These are phyloP conservation scores for Marasmarcha lunaedactyla DNA, from an alignment of 2,888 invertebrate species.

Conservation along the genomic window DNA sequence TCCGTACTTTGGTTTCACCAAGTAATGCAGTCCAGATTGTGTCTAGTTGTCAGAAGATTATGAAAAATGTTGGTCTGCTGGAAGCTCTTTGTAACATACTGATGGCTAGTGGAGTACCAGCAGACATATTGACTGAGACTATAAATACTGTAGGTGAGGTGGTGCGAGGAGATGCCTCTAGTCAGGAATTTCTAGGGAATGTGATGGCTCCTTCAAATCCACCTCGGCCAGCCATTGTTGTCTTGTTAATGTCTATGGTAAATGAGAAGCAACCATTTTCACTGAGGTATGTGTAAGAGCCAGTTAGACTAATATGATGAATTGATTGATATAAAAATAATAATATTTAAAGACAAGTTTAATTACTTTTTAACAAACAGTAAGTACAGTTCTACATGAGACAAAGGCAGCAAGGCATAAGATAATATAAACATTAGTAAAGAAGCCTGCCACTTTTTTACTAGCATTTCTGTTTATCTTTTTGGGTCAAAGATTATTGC, in stretches of 20 bases:
- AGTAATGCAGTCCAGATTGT: constrained; percentile 89
- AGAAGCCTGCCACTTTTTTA: too few species aligned
- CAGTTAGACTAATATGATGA: background rate
- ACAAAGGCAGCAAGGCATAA: too few species aligned
- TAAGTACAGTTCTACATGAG: too few species aligned
- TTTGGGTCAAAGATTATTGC: too few species aligned
- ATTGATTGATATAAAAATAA: constrained; percentile 1
- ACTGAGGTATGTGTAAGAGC: constrained; percentile 55
- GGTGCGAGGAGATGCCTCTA: constrained; percentile 88
- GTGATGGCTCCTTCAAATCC: constrained; percentile 94
- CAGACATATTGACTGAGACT: constrained; percentile 95
- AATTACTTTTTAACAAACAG: too few species aligned
- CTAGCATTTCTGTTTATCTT: too few species aligned
- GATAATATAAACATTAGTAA: too few species aligned
- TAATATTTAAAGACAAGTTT: too few species aligned
- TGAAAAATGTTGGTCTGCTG: constrained; percentile 81
- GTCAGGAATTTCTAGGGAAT: constrained; percentile 91
- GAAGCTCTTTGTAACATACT: constrained; percentile 84
- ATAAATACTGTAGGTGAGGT: constrained; percentile 96
- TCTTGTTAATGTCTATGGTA: constrained; percentile 97
- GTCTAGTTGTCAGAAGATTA: constrained; percentile 86
- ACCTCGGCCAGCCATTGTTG: constrained; percentile 93
- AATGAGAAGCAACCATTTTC: constrained; percentile 96
- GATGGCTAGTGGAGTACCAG: constrained; percentile 96
- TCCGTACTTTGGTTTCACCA: constrained; percentile 93